phyloP scores from a whole-genome alignment of 2,888 invertebrate species.

The Thereva unica region DNA sequence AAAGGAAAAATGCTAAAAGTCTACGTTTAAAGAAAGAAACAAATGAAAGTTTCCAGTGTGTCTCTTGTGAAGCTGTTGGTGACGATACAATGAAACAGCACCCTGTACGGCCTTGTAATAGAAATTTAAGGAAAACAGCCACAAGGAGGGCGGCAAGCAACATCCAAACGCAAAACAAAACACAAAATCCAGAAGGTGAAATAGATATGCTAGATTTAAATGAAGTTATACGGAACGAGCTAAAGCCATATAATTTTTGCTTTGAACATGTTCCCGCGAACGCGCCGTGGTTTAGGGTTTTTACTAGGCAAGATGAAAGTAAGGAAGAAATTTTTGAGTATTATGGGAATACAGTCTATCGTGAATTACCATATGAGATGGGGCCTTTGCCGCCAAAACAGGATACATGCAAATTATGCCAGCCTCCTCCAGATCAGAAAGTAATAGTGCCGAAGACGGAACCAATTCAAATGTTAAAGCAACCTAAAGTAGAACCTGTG shows the following conservation, averaged over 20 bases:
- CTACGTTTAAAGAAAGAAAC: too few species aligned
- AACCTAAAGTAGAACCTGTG: background rate
- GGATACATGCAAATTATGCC: conserved; percentile 48
- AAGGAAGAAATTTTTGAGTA: conserved; percentile 66
- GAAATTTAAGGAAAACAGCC: too few species aligned
- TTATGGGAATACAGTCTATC: conserved; percentile 54
- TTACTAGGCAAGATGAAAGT: conserved; percentile 74
- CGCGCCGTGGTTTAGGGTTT: conserved; percentile 80
- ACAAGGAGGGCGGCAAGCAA: too few species aligned
- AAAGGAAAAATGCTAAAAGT: too few species aligned
- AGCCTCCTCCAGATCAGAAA: conserved; percentile 36
- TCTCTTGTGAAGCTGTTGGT: too few species aligned
- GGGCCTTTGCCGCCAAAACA: conserved; percentile 67
- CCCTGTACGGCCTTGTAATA: too few species aligned
- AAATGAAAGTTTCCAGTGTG: too few species aligned
- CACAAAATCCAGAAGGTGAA: conserved; percentile 47
- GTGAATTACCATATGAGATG: conserved; percentile 74
- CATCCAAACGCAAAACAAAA: too few species aligned
- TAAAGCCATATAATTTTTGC: conserved; percentile 66
- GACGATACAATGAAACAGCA: too few species aligned
- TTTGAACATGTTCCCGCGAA: conserved; percentile 75
- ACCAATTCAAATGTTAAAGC: background rate
- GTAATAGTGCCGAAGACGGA: background rate
- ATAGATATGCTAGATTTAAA: conserved; percentile 5
- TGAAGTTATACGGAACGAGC: conserved; percentile 9